These are phyloP conservation scores for Heloderma charlesbogerti DNA, from an alignment of 2,113 vertebrate species.

Conservation along the genomic window DNA sequence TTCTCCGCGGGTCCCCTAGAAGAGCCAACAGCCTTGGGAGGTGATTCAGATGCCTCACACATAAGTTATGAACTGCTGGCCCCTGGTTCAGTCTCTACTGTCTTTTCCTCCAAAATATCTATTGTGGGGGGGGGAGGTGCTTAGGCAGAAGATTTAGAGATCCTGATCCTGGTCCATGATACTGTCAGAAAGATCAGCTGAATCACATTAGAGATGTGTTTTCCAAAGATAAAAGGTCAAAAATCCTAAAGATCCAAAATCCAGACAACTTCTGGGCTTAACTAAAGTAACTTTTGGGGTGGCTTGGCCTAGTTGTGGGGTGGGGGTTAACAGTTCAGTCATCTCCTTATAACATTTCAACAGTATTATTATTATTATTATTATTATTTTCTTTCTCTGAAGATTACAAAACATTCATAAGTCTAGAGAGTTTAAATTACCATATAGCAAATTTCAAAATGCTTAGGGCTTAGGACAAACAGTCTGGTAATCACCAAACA, in stretches of 20 bases:
- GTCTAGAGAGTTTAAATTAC: not conserved
- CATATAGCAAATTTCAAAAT: not conserved
- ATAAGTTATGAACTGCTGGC: not conserved
- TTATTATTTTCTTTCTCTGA: not conserved
- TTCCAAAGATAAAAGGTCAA: not conserved
- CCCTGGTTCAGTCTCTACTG: not conserved
- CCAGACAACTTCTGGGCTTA: not conserved
- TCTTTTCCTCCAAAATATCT: not conserved
- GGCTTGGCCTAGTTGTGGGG: too few relatives aligned
- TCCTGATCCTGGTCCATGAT: not conserved
- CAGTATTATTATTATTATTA: not conserved
- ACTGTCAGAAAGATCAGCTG: not conserved
- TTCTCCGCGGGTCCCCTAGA: not conserved
- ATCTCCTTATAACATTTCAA: not conserved
- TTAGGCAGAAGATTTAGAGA: not conserved
- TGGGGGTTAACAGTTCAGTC: not conserved
- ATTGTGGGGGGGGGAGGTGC: too few relatives aligned
- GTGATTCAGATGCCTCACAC: not conserved
- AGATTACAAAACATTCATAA: not conserved
- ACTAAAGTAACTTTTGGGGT: not conserved
- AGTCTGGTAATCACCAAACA: not conserved
- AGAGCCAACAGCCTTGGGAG: not conserved
- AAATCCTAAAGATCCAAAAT: not conserved
- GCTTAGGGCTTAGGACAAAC: not conserved
- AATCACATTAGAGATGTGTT: too few relatives aligned